A percentile compares a stretch with the other conserved stretches of the same genome.
phyloP scores from a whole-genome alignment of 2,888 invertebrate species.

The Marasmarcha lunaedactyla region DNA sequence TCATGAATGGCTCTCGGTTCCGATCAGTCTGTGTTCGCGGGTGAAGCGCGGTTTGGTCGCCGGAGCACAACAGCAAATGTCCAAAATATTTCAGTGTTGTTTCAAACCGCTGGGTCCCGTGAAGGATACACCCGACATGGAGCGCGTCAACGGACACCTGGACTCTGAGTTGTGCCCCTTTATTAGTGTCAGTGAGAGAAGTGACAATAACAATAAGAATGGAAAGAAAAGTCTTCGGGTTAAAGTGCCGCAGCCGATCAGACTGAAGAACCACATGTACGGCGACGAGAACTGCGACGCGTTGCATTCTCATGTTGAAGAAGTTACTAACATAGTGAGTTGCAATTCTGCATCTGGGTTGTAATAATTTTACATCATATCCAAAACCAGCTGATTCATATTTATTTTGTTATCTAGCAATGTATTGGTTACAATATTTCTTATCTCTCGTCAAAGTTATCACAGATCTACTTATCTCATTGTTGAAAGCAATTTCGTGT shows the following conservation, averaged over 20 bases:
- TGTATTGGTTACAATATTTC: too few species aligned
- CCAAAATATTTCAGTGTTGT: slow-evolving; percentile 27
- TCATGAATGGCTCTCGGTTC: slow-evolving; percentile 26
- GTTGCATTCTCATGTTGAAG: slow-evolving; percentile 39
- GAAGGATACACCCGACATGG: slow-evolving; percentile 23
- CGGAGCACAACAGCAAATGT: slow-evolving; percentile 18
- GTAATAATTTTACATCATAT: slow-evolving; percentile 4
- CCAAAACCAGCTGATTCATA: too few species aligned
- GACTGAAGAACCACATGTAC: slow-evolving; percentile 37
- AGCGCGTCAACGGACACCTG: slow-evolving; percentile 32
- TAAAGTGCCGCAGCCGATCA: slow-evolving; percentile 49
- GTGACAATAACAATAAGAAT: background rate
- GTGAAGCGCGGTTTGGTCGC: too few species aligned
- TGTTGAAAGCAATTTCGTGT: too few species aligned
- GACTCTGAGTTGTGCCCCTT: slow-evolving; percentile 24
- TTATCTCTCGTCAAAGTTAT: too few species aligned
- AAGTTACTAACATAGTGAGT: slow-evolving; percentile 43
- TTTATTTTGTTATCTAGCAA: too few species aligned
- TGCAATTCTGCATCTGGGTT: too few species aligned
- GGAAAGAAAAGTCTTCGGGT: slow-evolving; percentile 39
- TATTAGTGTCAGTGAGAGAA: slow-evolving; percentile 32
- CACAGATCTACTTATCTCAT: too few species aligned
- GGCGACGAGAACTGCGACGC: slow-evolving; percentile 39
- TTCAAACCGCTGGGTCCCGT: slow-evolving; percentile 15
- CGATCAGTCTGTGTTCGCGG: slow-evolving; percentile 21